phyloP scores from a whole-genome alignment of 2,113 vertebrate species.

The Erinaceus europaeus region DNA sequence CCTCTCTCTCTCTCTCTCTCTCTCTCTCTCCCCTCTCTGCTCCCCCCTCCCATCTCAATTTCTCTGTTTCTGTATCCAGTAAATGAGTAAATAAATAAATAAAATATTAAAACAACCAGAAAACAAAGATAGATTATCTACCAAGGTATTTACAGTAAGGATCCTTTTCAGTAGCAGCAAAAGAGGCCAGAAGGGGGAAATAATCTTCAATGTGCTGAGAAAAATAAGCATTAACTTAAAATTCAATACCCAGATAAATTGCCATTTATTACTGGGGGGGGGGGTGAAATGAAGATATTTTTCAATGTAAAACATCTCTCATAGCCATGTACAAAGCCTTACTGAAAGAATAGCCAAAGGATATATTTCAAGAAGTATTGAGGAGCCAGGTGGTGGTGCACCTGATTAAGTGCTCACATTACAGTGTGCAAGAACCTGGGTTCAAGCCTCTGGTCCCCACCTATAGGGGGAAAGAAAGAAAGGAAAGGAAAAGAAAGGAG shows the following conservation, averaged over 20 bases:
- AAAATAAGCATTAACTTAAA: neutral
- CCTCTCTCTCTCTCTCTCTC: too few species aligned
- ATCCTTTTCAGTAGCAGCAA: neutral
- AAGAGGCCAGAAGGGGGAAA: neutral
- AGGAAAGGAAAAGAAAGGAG: too few species aligned
- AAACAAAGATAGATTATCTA: neutral
- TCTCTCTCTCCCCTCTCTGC: too few species aligned
- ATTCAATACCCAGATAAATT: neutral
- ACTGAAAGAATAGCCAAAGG: neutral
- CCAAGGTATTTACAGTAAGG: neutral
- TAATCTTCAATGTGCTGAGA: neutral
- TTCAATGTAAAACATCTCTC: neutral
- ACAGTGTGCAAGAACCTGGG: too few species aligned
- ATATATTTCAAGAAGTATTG: too few species aligned
- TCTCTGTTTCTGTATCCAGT: too few species aligned
- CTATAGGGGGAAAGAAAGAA: too few species aligned
- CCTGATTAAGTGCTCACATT: too few species aligned
- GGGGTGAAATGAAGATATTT: slow-evolving; percentile 20
- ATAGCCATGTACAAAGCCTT: neutral
- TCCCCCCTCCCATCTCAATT: too few species aligned
- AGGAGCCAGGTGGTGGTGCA: too few species aligned
- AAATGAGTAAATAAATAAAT: too few species aligned
- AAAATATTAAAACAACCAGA: neutral
- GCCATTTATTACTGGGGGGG: neutral
- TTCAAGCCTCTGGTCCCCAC: too few species aligned